phyloP scores from a whole-genome alignment of 2,113 vertebrate species.

The Tonatia bakeri region DNA sequence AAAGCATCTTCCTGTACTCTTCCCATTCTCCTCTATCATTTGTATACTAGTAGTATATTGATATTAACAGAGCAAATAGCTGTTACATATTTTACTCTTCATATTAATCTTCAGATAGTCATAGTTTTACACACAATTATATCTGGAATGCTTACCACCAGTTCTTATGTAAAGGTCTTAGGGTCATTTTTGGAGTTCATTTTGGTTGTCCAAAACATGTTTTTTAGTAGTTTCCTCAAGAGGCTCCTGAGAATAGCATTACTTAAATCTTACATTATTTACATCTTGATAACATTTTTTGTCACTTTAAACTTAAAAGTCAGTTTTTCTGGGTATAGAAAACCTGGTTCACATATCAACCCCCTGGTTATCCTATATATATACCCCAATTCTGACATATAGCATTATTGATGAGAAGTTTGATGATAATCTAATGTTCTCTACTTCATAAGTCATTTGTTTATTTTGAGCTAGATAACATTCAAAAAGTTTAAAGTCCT shows the following conservation, averaged over 20 bases:
- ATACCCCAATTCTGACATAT: not conserved
- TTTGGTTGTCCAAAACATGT: not conserved
- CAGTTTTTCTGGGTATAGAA: not conserved
- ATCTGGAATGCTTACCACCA: not conserved
- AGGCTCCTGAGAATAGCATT: not conserved
- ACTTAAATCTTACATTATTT: not conserved
- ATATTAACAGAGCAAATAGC: not conserved
- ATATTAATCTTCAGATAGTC: not conserved
- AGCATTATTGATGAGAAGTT: not conserved
- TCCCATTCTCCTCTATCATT: not conserved
- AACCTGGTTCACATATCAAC: not conserved
- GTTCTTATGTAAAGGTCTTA: not conserved
- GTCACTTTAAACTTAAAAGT: not conserved
- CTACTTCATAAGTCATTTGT: not conserved
- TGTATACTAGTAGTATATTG: not conserved
- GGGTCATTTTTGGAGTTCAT: not conserved
- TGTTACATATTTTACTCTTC: not conserved
- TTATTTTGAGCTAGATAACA: not conserved
- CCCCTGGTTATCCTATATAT: not conserved
- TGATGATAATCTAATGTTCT: not conserved
- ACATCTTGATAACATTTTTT: not conserved
- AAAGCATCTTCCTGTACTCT: not conserved
- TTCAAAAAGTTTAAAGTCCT: not conserved
- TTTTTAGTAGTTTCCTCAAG: not conserved
- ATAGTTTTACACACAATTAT: not conserved